Percentiles rank a stretch among this genome's conserved stretches.
These are phyloP conservation scores for Cyclargus thomasi DNA, from an alignment of 1,140 invertebrate species.

Conservation along the genomic window DNA sequence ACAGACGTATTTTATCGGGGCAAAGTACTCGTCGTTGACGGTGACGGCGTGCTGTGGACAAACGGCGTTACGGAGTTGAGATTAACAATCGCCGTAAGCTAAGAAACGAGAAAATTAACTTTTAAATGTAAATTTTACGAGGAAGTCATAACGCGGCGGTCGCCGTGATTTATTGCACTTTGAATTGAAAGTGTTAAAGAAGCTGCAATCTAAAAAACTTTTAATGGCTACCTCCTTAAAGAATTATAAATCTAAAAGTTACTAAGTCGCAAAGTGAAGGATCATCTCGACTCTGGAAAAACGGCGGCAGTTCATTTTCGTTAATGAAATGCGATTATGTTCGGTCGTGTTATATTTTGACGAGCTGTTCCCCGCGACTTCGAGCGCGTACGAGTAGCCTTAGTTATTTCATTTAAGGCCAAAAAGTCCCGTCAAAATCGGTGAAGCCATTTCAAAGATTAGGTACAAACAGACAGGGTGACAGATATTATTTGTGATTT, in stretches of 20 bases:
- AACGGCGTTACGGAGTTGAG: constrained; percentile 39
- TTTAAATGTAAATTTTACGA: constrained; percentile 74
- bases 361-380: no score
- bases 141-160: constrained; percentile 71
- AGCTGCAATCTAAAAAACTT: constrained; percentile 73
- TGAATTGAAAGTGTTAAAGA: constrained; percentile 71
- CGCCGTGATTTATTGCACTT: constrained; percentile 69
- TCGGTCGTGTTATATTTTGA: no score
- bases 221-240: constrained; percentile 72
- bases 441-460: no score
- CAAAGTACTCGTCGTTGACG: no score
- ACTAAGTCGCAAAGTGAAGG: constrained; percentile 57
- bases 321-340: constrained; percentile 37
- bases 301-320: constrained; percentile 54
- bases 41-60: no score
- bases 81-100: constrained; percentile 66
- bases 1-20: no score
- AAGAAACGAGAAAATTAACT: constrained; percentile 65
- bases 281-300: constrained; percentile 57
- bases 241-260: constrained; percentile 66
- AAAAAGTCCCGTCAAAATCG: no score
- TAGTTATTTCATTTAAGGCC: no score
- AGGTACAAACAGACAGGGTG: no score
- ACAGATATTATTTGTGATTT: no score
- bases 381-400: no score